Percentiles rank a stretch among this genome's conserved stretches.
These are phyloP conservation scores for Acanthacorydalis orientalis DNA, from an alignment of 2,888 invertebrate species.

Conservation along the genomic window DNA sequence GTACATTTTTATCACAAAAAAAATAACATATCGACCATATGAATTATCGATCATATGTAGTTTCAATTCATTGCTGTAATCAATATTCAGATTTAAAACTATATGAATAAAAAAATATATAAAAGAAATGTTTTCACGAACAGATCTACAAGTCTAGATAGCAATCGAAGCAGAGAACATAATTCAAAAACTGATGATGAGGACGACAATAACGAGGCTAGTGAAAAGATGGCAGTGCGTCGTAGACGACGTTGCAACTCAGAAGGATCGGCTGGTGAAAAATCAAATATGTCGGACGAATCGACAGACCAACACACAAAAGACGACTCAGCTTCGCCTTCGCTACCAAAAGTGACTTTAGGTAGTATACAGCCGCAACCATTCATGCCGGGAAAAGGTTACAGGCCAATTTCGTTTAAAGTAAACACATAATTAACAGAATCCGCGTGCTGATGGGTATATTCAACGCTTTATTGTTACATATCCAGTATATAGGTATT, in stretches of 20 bases:
- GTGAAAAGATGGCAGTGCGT: not conserved
- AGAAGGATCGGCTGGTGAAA: not conserved
- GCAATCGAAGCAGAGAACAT: not conserved
- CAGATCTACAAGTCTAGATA: not conserved
- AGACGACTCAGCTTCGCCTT: not conserved
- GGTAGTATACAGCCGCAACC: not conserved
- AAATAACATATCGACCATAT: too few relatives aligned
- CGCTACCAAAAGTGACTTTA: not conserved
- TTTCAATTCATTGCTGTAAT: not conserved
- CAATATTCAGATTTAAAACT: not conserved
- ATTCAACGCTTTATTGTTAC: too few relatives aligned
- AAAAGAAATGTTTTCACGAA: not conserved
- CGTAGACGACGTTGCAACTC: not conserved
- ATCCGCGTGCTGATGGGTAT: too few relatives aligned
- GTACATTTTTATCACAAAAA: too few relatives aligned
- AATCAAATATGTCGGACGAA: not conserved
- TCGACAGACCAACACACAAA: not conserved
- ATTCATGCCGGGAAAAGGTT: slow-evolving; percentile 1
- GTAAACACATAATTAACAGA: not conserved
- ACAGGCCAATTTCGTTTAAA: slow-evolving; percentile 2
- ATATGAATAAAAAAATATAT: not conserved
- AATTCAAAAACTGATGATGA: not conserved
- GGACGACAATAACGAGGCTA: not conserved
- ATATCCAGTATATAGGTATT: too few relatives aligned
- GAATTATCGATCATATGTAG: too few relatives aligned